Evolutionary conservation across 92 coral and sea anemone genomes (phyloP), one percentile per base, ranked within the genome.

Genomic region (Scolanthus callimorphus): DNA sequence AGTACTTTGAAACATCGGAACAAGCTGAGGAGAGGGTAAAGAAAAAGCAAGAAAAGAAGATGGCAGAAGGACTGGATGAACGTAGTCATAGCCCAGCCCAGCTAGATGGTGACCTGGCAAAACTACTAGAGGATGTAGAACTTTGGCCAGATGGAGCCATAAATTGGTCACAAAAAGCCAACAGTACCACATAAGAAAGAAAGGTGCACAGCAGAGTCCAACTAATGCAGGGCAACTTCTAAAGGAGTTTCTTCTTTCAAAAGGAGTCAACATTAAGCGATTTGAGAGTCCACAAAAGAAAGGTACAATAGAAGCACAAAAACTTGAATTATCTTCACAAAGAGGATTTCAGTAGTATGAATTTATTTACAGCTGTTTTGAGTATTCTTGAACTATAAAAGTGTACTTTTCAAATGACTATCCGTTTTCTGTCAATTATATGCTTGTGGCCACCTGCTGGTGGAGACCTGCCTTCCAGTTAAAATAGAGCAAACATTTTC

Each of bases 161-260:
- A 19, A 65, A 65, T 63, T 74, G 74, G 74, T 52, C 58, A 0
- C 49, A 55, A 29, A 74, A 74, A 51, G 73, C 81, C 11, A 64
- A 43, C 41, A 45, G 11, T 74, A 65, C 59, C 55, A 74, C 11
- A 56, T 64, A 1, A 25, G 25, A 23, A 44, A 17, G 2, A 20
- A 15, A 41, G 70, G 63, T 15, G 27, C 20, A 6, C 29, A 51
- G 3, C 3, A 25, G 6, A 54, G 55, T 25, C 57, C 72, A 3
- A 20, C 27, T 27, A 71, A 61, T 50, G 55, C n/a, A 29, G 78
- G 63, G 8, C 70, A 61, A 22, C 20, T 60, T 11, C 11, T 61
- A 20, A 60, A 70, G 20, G 69, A 50, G 12, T 59, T 17, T 46
- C 52, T 71, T 27, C 31, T 50, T 29, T 49, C 70, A 8, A 47